These are phyloP conservation scores for Turritopsis rubra DNA, from an alignment of 30 jellyfish, hydroid and myxozoan genomes.

Conservation along the genomic window DNA sequence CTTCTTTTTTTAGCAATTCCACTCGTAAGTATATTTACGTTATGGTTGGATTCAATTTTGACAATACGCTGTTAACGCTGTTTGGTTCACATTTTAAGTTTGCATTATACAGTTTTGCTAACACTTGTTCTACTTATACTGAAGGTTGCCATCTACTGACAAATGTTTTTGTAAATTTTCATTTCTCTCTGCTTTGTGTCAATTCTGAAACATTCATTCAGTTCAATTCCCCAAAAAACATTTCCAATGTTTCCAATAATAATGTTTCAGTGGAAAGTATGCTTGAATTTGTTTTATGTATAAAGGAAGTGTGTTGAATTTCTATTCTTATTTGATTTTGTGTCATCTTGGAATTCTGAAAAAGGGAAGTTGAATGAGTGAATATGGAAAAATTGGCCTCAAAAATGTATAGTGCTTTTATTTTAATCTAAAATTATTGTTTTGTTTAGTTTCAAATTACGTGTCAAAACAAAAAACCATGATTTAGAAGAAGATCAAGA, in stretches of 20 bases:
- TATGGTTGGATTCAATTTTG: not conserved
- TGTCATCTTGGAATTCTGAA: too few species aligned
- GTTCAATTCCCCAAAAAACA: too few species aligned
- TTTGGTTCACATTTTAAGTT: not conserved
- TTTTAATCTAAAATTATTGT: not conserved
- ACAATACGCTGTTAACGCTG: too few species aligned
- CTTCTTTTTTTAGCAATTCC: constrained; percentile 57
- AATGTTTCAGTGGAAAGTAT: too few species aligned
- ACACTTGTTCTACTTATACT: not conserved
- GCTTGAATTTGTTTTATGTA: too few species aligned
- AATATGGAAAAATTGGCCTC: too few species aligned
- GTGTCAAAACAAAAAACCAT: constrained; percentile 27
- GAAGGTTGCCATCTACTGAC: too few species aligned
- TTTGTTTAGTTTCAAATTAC: constrained; percentile 8
- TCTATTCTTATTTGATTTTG: too few species aligned
- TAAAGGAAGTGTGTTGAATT: too few species aligned
- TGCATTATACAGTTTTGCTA: not conserved
- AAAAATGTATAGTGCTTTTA: too few species aligned
- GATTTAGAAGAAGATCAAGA: constrained; percentile 43
- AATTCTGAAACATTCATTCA: not conserved
- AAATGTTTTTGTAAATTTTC: too few species aligned
- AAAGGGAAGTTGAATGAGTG: too few species aligned
- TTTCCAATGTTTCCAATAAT: not conserved
- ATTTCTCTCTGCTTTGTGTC: not conserved
- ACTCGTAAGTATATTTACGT: constrained; percentile 48